These are phyloP conservation scores for Caenorhabditis doughertyi DNA, from an alignment of 2,888 invertebrate genomes.

Conservation along the genomic window DNA sequence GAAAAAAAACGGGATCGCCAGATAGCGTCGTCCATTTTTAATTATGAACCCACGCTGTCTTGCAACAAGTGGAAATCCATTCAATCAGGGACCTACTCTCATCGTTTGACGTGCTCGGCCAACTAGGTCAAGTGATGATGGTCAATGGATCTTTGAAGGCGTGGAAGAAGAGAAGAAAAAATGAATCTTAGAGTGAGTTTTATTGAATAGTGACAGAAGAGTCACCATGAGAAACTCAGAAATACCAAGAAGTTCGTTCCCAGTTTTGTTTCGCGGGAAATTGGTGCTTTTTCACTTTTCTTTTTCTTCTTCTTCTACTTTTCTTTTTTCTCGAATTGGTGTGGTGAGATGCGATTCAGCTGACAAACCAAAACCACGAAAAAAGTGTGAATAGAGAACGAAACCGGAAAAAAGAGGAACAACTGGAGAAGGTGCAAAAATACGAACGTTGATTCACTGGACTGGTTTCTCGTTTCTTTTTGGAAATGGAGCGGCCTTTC, in stretches of 20 bases:
- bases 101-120: conserved; percentile 34
- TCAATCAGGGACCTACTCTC: conserved; percentile 36
- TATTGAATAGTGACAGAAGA: conserved; percentile 6
- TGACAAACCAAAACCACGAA: conserved; percentile 18
- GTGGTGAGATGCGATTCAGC: conserved; percentile 14
- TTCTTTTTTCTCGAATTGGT: conserved; percentile 28
- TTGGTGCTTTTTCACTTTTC: conserved; percentile 45
- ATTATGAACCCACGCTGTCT: conserved; percentile 55
- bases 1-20: conserved; percentile 15
- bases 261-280: conserved; percentile 40
- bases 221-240: background rate
- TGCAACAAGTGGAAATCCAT: conserved; percentile 44
- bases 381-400: conserved; percentile 7
- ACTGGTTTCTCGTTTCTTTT: conserved; percentile 49
- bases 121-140: conserved; percentile 33
- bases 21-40: conserved; percentile 56
- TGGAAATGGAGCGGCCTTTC: background rate
- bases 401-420: background rate
- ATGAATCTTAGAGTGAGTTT: conserved; percentile 6
- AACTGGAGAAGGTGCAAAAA: conserved; percentile 35
- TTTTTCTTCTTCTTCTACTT: background rate
- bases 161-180: too few species aligned
- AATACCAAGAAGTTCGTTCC: conserved; percentile 41
- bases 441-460: conserved; percentile 48
- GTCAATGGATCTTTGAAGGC: conserved; percentile 30